Evolutionary conservation across 2,888 invertebrate species (phyloP).

Genomic region (Lamproptera curius): DNA sequence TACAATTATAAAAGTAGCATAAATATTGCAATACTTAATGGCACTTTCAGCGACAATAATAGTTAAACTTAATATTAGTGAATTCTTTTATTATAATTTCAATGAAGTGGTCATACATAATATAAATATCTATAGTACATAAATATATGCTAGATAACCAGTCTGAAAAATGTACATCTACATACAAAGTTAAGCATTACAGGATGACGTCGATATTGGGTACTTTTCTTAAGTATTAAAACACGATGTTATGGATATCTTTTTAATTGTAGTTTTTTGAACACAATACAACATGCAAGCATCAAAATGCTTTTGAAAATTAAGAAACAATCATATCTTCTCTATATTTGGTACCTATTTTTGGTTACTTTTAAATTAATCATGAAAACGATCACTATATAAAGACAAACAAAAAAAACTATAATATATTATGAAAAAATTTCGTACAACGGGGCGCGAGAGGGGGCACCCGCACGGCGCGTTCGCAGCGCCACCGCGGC

Average conservation of each 20-base stretch:
- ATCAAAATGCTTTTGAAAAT: conserved; percentile 75
- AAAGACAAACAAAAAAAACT: conserved; percentile 71
- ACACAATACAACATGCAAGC: conserved; percentile 80
- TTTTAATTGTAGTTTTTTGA: conserved; percentile 76
- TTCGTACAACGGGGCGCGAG: conserved; percentile 61
- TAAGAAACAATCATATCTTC: conserved; percentile 72
- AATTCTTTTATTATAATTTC: no score
- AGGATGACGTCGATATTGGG: neutral
- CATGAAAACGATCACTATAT: conserved; percentile 70
- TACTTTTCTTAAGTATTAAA: conserved; percentile 28
- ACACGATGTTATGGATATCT: conserved; percentile 53
- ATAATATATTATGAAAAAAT: conserved; percentile 74
- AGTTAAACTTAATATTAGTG: no score
- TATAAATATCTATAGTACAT: no score
- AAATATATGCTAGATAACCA: no score
- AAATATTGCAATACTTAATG: no score
- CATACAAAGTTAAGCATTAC: conserved; percentile 10
- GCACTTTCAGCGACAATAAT: no score
- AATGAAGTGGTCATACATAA: no score
- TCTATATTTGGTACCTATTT: conserved; percentile 78
- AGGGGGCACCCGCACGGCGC: conserved; percentile 38
- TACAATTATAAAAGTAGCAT: no score
- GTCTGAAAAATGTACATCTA: no score
- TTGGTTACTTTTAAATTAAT: conserved; percentile 75
- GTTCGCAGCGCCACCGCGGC: conserved; percentile 30